phyloP scores from a whole-genome alignment of 2,797 vertebrate species.

The Taenioides sp. region DNA sequence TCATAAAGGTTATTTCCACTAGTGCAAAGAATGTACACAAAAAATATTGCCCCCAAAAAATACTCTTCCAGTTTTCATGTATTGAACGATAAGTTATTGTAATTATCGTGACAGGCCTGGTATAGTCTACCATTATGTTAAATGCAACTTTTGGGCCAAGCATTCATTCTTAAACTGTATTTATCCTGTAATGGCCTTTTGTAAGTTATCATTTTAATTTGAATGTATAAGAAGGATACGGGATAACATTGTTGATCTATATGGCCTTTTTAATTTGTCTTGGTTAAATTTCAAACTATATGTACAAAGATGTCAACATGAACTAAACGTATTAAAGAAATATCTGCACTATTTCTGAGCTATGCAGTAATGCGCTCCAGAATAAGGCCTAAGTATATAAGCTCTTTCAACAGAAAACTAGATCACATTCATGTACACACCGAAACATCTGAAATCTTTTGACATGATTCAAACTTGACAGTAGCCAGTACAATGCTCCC shows the following conservation, averaged over 20 bases:
- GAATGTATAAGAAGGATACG: conserved; percentile 70
- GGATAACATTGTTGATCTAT: conserved; percentile 13
- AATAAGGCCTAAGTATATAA: conserved; percentile 4
- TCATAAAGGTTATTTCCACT: too few species aligned
- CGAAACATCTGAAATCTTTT: background rate
- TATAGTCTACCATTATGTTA: conserved; percentile 8
- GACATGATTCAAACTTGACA: background rate
- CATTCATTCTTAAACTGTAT: conserved; percentile 3
- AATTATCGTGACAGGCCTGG: too few species aligned
- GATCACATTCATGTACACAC: conserved; percentile 9
- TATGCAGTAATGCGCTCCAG: conserved; percentile 56
- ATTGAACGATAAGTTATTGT: too few species aligned
- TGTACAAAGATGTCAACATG: background rate
- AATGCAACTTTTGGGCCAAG: background rate
- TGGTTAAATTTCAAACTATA: background rate
- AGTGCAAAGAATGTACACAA: too few species aligned
- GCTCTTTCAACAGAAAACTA: conserved; percentile 26
- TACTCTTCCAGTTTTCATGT: too few species aligned
- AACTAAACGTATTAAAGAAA: conserved; percentile 2
- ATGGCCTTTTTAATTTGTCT: conserved; percentile 13
- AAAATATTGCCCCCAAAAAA: too few species aligned
- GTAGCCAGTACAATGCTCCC: conserved; percentile 11
- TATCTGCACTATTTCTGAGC: conserved; percentile 51
- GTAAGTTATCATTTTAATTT: conserved; percentile 45
- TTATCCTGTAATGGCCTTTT: conserved; percentile 9